Percentiles rank a stretch among this genome's conserved stretches.
phyloP scores from a whole-genome alignment of 2,113 vertebrate species.

The Engraulis encrasicolus region DNA sequence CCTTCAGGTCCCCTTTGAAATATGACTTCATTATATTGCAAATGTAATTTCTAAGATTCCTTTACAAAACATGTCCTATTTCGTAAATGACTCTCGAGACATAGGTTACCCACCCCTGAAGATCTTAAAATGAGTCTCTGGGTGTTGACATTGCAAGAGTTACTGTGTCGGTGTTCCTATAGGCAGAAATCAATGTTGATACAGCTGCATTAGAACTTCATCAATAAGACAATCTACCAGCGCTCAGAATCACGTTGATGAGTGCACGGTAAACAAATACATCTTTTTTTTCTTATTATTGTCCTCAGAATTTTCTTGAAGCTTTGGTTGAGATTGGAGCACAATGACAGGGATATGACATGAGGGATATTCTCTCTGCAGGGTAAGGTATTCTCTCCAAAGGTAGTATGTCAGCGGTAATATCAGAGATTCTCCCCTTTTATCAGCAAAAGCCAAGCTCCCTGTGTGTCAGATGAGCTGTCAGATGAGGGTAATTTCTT shows the following conservation, averaged over 20 bases:
- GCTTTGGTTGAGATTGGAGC: conserved; percentile 13
- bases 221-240: conserved; percentile 1
- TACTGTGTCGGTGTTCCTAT: background rate
- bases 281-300: conserved; percentile 7
- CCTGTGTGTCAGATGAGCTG: background rate
- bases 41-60: no score
- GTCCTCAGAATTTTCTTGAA: conserved; percentile 4
- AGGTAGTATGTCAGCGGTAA: background rate
- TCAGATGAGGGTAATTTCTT: background rate
- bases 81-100: no score
- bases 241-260: background rate
- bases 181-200: conserved; percentile 12
- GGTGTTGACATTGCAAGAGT: no score
- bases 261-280: background rate
- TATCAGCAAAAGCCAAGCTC: background rate
- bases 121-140: no score
- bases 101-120: no score
- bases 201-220: conserved; percentile 8
- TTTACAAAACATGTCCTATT: no score
- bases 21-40: no score
- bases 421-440: background rate
- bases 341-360: background rate
- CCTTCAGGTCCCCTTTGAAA: no score
- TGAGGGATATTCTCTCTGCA: background rate
- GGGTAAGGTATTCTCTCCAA: background rate